Percentiles rank a stretch among this genome's conserved stretches.
These are phyloP conservation scores for Leucoraja ocellata DNA, from an alignment of 2,797 vertebrate genomes.

Conservation along the genomic window DNA sequence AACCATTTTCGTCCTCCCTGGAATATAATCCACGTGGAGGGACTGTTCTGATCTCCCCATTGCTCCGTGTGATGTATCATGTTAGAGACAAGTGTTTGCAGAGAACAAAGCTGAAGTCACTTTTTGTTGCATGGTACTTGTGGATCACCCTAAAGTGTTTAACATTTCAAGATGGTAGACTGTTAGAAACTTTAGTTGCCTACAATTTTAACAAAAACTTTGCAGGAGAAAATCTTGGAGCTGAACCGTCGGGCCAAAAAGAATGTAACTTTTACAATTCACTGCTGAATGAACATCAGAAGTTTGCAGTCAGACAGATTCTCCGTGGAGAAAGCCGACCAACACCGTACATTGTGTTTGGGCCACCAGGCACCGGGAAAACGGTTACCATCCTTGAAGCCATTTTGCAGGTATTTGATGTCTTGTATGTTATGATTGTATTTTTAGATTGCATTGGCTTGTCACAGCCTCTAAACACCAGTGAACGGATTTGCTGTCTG, in stretches of 20 bases:
- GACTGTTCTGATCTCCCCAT: neutral
- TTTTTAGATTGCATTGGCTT: neutral
- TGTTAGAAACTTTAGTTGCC: neutral
- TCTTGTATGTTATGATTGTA: neutral
- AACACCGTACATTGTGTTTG: conserved; percentile 81
- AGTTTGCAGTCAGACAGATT: conserved; percentile 76
- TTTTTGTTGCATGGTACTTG: neutral
- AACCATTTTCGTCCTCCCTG: neutral
- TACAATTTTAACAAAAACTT: neutral
- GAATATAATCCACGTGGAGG: neutral
- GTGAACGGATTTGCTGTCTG: neutral
- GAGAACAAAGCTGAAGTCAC: neutral
- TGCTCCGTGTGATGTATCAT: no score
- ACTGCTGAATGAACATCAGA: conserved; percentile 75
- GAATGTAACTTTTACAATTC: conserved; percentile 72
- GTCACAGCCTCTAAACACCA: neutral
- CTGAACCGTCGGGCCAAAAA: neutral
- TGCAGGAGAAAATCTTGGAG: neutral
- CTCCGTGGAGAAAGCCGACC: conserved; percentile 80
- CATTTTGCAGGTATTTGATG: conserved; percentile 74
- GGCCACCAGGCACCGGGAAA: conserved; percentile 93
- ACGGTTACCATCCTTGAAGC: conserved; percentile 86
- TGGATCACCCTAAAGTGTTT: neutral
- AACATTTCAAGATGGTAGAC: neutral
- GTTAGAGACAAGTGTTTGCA: neutral